Percentiles rank a stretch among this genome's conserved stretches.
phyloP scores from a whole-genome alignment of 2,888 invertebrate species.

The Coenonympha glycerion region DNA sequence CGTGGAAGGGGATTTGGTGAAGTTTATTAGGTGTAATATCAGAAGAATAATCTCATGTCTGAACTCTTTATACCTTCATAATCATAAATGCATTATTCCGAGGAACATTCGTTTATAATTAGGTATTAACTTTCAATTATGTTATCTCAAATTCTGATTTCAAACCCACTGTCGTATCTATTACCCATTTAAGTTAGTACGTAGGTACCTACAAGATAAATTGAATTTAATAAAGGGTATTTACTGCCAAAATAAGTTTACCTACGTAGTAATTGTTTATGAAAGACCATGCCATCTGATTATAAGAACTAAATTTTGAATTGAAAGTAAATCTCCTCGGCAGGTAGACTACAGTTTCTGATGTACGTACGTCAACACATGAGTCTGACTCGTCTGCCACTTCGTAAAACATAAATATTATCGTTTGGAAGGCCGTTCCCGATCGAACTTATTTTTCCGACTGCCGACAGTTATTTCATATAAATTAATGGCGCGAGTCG shows the following conservation, averaged over 20 bases:
- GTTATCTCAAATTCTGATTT: no score
- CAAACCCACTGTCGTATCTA: no score
- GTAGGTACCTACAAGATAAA: no score
- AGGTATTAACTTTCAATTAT: neutral
- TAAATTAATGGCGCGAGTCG: slow-evolving; percentile 76
- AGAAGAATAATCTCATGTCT: slow-evolving; percentile 31
- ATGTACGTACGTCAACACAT: slow-evolving; percentile 58
- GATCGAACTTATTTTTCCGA: slow-evolving; percentile 73
- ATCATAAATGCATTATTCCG: slow-evolving; percentile 5
- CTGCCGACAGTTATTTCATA: slow-evolving; percentile 77
- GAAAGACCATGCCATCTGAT: slow-evolving; percentile 15
- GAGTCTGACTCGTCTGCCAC: slow-evolving; percentile 51
- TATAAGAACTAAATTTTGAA: slow-evolving; percentile 25
- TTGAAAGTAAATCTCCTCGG: no score
- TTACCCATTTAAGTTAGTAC: no score
- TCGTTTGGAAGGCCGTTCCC: slow-evolving; percentile 68
- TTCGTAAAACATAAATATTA: slow-evolving; percentile 75
- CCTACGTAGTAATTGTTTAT: slow-evolving; percentile 8
- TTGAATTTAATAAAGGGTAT: no score
- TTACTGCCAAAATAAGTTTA: no score
- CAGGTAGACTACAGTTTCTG: no score
- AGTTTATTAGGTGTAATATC: slow-evolving; percentile 50
- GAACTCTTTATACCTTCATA: slow-evolving; percentile 10
- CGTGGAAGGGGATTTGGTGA: slow-evolving; percentile 54
- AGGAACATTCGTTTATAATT: slow-evolving; percentile 1